Evolutionary conservation across 2,888 invertebrate species (phyloP).

Genomic region (Tetrapedia diversipes): DNA sequence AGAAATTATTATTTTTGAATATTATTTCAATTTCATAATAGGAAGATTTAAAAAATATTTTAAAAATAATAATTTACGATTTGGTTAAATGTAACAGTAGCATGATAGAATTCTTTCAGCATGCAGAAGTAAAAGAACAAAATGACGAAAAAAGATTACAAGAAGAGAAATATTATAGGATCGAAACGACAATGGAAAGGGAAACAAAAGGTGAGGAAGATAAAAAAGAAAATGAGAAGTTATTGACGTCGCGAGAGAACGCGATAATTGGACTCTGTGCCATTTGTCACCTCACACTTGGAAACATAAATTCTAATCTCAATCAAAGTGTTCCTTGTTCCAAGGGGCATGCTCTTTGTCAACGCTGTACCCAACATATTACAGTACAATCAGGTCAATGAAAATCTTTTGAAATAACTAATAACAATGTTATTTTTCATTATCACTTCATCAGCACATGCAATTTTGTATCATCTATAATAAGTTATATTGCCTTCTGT

Average conservation of each 20-base stretch:
- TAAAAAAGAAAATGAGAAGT: constrained; percentile 43
- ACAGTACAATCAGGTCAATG: constrained; percentile 73
- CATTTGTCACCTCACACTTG: constrained; percentile 71
- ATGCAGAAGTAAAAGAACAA: constrained; percentile 20
- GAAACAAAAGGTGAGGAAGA: constrained; percentile 65
- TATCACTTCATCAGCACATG: too few species aligned
- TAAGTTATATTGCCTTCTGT: too few species aligned
- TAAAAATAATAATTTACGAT: not conserved
- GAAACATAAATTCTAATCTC: constrained; percentile 51
- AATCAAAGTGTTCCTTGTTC: constrained; percentile 68
- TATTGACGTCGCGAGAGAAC: constrained; percentile 21
- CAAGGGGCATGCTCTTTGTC: constrained; percentile 75
- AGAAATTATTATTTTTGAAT: constrained; percentile 5
- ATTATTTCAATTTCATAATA: not conserved
- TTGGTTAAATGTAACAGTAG: constrained; percentile 16
- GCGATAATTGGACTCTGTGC: constrained; percentile 64
- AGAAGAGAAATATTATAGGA: constrained; percentile 34
- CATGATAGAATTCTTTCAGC: constrained; percentile 40
- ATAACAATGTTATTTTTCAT: too few species aligned
- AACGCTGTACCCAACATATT: constrained; percentile 73
- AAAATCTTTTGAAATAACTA: constrained; percentile 9
- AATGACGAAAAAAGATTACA: constrained; percentile 31
- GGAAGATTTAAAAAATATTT: not conserved
- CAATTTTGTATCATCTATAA: too few species aligned
- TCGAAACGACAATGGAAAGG: constrained; percentile 37